Conservation (phyloP, 2,888 invertebrate species). For the Diabrotica balteata region DNA sequence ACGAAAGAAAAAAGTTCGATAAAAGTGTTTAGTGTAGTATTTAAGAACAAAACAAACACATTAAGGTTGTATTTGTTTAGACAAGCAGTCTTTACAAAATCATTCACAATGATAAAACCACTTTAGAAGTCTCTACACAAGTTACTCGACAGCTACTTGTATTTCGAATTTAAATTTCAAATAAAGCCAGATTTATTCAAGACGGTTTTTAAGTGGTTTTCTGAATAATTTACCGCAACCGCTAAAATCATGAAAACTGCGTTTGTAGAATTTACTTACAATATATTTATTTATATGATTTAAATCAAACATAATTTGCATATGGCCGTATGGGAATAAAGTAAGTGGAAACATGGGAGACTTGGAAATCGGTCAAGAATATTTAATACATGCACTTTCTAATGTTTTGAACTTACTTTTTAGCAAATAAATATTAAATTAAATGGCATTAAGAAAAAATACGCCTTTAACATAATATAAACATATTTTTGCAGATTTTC, state of each 20-base stretch:
- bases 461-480: no score
- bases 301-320: no score
- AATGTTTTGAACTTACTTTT: no score
- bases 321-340: no score
- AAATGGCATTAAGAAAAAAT: no score
- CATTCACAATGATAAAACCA: slow-evolving; percentile 6
- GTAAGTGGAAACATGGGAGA: no score
- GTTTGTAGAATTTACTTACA: no score
- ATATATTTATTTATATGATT: no score
- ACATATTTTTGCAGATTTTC: no score
- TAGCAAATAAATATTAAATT: no score
- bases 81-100: slow-evolving; percentile 17
- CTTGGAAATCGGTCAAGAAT: no score
- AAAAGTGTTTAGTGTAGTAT: slow-evolving; percentile 8
- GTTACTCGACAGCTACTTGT: slow-evolving; percentile 8
- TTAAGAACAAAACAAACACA: slow-evolving; percentile 17
- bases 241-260: not conserved
- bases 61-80: slow-evolving; percentile 21
- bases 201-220: not conserved
- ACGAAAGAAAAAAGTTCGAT: not conserved
- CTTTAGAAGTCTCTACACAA: slow-evolving; percentile 4
- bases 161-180: slow-evolving; percentile 7
- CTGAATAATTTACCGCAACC: not conserved
- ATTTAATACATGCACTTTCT: no score
- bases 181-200: not conserved